Evolutionary conservation across 2,797 vertebrate species (phyloP).

Genomic region (Halcyon leucocephala): DNA sequence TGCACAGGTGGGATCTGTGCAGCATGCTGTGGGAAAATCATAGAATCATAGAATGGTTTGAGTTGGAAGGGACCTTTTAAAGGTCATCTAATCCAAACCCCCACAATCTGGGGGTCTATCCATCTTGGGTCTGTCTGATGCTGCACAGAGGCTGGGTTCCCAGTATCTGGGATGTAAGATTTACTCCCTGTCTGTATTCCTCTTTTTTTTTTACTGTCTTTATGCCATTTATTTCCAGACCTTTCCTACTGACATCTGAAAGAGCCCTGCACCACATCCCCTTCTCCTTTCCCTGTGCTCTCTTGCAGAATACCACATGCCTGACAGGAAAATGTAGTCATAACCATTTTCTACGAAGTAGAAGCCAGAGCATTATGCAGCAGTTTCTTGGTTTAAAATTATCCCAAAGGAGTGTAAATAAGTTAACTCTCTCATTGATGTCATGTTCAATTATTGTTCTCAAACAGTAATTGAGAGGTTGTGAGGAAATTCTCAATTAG

Average conservation of each 20-base stretch:
- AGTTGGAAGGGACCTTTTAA: neutral
- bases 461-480: neutral
- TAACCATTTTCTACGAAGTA: neutral
- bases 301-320: neutral
- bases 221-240: neutral
- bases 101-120: neutral
- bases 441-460: constrained; percentile 42
- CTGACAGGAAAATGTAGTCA: neutral
- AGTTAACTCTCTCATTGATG: neutral
- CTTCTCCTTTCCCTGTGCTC: neutral
- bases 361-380: neutral
- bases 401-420: neutral
- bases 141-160: rapidly evolving
- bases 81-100: neutral
- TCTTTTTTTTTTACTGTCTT: neutral
- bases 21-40: rapidly evolving
- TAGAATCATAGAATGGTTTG: neutral
- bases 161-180: too few relatives aligned
- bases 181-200: neutral
- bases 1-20: rapidly evolving
- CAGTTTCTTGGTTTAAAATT: constrained; percentile 40
- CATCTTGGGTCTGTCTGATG: neutral
- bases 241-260: neutral
- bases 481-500: constrained; percentile 1
- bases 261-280: rapidly evolving